Conservation (phyloP, 2,113 vertebrate genomes). For the human (Homo sapiens) region GRCh38 chr16:26742501-26743000, state of each 20-base stretch:
- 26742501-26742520: slow-evolving; percentile 26
- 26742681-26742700: not conserved
- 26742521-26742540: slow-evolving; percentile 65
- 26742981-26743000: not conserved
- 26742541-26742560: slow-evolving; percentile 73
- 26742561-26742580: slow-evolving; percentile 69
- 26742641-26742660: slow-evolving; percentile 75
- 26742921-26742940: not conserved
- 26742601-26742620: slow-evolving; percentile 73
- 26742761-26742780: not conserved
- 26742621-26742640: slow-evolving; percentile 78
- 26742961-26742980: accelerated
- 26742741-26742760: slow-evolving; percentile 16
- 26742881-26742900: not conserved
- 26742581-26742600: slow-evolving; percentile 67
- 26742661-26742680: slow-evolving; percentile 55
- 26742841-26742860: not conserved
- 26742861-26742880: not conserved
- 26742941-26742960: not conserved
- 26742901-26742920: not conserved
- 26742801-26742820: not conserved
- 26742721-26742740: slow-evolving; percentile 3
- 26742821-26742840: not conserved
- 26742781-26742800: not conserved
- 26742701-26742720: slow-evolving; percentile 53